Evolutionary conservation across 2,113 vertebrate species (phyloP).

Genomic region (Sinocyclocheilus maitianheensis): DNA sequence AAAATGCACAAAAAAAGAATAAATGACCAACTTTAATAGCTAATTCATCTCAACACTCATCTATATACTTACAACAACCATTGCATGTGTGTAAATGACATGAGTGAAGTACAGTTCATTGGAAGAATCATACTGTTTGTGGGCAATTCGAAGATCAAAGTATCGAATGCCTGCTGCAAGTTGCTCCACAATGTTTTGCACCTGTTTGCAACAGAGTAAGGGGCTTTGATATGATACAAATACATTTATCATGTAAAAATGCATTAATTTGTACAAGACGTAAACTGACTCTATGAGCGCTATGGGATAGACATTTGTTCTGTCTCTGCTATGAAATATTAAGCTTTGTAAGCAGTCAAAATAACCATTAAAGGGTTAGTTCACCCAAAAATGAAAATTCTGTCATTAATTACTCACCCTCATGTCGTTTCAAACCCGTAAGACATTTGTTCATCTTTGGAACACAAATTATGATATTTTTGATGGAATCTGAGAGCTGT

Average conservation of each 20-base stretch:
- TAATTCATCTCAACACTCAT: background rate
- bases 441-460: no score
- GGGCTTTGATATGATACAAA: background rate
- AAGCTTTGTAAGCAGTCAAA: background rate
- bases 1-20: background rate
- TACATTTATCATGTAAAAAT: background rate
- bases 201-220: constrained; percentile 67
- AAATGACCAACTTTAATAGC: background rate
- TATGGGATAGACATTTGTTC: background rate
- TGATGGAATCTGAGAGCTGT: no score
- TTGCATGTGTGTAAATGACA: constrained; percentile 82
- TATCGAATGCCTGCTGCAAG: constrained; percentile 85
- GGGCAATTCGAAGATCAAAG: constrained; percentile 87
- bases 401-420: no score
- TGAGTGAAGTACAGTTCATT: constrained; percentile 85
- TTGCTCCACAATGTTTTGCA: constrained; percentile 79
- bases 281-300: background rate
- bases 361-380: background rate
- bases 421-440: no score
- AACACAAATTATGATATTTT: no score
- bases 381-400: no score
- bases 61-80: constrained; percentile 79
- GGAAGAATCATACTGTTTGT: constrained; percentile 75
- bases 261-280: background rate
- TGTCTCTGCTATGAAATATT: background rate